Base-by-base conservation (phyloP, 2,888 invertebrate genomes). In the Troides helena region DNA sequence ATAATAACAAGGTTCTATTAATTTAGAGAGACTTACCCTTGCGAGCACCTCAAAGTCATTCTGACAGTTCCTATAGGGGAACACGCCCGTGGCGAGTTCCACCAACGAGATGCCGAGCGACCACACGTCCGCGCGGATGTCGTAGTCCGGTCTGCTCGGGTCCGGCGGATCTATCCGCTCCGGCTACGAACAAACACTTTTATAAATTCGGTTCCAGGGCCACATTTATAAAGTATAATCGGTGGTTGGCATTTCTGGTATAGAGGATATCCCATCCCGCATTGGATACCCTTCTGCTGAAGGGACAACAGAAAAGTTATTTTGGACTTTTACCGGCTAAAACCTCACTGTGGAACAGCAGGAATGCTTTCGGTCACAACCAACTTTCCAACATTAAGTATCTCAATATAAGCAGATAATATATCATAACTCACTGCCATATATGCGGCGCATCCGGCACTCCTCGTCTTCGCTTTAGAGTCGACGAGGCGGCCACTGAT, bases 121-220 rank as follows among this genome's bases (percentile, higher is more conserved):
- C 99, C 99, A 99, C 65, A 99, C 99, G 92, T 99, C 99, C 25
- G 99, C 99, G 78, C 99, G 95, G 83, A 99, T 98, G 92, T 99
- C 99, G 89, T 99, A 99, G 90, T 98, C 98, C 67, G 98, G 98
- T 84, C 97, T 96, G 72, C 95, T 95, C 36, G 98, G 98, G 87
- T 98, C 97, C 36, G 97, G 97, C 61, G 97, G 97, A 89, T 99
- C 98, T 88, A 99, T 99, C 79, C 99, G 94, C 93, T 99, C 99
- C 65, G 99, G 99, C 98, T 98, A 81, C 30, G 87, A 82, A 68
- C 7, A 50, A 17, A 39, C 7, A 39, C 39, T 39, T 39, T 39
- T 39, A 39, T 7, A 36, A 7, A 39, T 39, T 10, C 39, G 7
- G 10, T 39, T 39, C 39, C 7, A 6, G 39, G 1, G 39, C 39